Conservation (phyloP, 2,888 invertebrate species). For the Luperina nickerlii region DNA sequence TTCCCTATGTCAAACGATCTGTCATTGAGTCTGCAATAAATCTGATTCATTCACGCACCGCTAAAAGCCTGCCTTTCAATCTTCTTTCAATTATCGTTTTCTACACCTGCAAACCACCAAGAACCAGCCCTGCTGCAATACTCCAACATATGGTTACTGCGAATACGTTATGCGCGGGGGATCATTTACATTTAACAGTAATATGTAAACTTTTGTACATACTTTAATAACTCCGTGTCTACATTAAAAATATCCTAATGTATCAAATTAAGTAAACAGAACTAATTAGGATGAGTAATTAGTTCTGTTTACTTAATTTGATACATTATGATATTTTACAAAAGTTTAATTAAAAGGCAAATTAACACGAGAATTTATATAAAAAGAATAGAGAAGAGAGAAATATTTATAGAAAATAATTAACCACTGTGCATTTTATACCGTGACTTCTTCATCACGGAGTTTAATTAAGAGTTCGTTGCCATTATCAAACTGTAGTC, state of each 20-base stretch:
- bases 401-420: conserved; percentile 10
- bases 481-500: conserved; percentile 26
- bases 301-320: not conserved
- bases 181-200: conserved; percentile 19
- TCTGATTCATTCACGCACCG: no score
- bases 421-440: not conserved
- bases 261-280: no score
- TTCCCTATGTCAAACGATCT: no score
- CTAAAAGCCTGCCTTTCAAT: no score
- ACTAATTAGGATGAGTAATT: conserved; percentile 8
- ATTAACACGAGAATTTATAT: not conserved
- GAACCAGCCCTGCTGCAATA: no score
- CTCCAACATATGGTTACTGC: conserved; percentile 16
- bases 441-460: not conserved
- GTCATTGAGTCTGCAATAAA: no score
- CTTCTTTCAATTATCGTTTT: no score
- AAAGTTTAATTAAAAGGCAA: not conserved
- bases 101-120: no score
- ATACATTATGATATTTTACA: conserved; percentile 3
- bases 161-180: not conserved
- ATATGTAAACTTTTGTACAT: not conserved
- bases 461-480: conserved; percentile 35
- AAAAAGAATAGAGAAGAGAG: not conserved
- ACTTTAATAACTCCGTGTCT: no score
- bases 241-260: no score